These are phyloP conservation scores for Chanos chanos DNA, from an alignment of 2,797 vertebrate species.

Conservation along the genomic window DNA sequence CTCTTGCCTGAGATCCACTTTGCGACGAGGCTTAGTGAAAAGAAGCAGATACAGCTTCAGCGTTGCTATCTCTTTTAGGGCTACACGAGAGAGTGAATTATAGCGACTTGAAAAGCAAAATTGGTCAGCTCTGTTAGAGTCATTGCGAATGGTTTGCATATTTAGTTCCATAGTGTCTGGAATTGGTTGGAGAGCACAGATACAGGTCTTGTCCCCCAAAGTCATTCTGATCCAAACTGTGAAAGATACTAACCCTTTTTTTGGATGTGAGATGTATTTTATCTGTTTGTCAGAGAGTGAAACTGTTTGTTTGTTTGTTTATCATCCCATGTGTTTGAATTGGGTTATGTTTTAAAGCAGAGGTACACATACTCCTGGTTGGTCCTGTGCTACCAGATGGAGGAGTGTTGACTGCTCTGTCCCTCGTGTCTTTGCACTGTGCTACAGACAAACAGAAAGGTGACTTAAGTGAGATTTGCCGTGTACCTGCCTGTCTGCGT, in stretches of 20 bases:
- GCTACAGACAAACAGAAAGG: constrained; percentile 47
- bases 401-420: constrained; percentile 29
- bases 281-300: too few species aligned
- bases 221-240: too few species aligned
- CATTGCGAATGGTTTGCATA: constrained; percentile 5
- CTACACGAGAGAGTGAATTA: constrained; percentile 6
- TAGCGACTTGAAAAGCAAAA: constrained; percentile 11
- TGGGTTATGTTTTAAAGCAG: too few species aligned
- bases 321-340: too few species aligned
- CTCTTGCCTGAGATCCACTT: constrained; percentile 8
- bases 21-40: neutral
- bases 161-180: neutral
- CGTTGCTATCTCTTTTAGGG: neutral
- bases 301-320: too few species aligned
- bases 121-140: constrained; percentile 10
- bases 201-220: too few species aligned
- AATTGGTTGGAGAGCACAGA: neutral
- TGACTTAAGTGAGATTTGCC: constrained; percentile 63
- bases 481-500: constrained; percentile 59
- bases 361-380: too few species aligned
- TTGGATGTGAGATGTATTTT: too few species aligned
- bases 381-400: neutral
- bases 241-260: too few species aligned
- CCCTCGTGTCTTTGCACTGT: neutral
- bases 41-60: neutral